Base-by-base conservation (phyloP, 2,888 invertebrate genomes). In the Drosophila atroscutellata region DNA sequence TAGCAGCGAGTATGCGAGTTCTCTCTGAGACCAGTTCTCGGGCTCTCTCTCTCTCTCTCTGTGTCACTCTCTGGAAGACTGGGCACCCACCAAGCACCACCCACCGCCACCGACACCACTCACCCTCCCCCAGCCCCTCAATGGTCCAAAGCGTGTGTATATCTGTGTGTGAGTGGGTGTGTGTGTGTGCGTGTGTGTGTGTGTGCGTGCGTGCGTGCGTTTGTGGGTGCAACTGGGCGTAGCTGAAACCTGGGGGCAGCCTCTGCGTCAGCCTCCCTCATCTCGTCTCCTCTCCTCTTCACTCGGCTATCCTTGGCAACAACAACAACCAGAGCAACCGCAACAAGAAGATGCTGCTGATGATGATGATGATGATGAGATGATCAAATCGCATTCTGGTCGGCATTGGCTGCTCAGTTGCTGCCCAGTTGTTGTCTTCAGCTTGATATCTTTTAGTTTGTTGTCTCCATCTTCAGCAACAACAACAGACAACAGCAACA, bases 1-100 rank as follows among this genome's bases (percentile, higher is more conserved):
- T 74, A 81, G 81, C 72, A 75, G 79, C 71, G 75, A 78, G 63
- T 75, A 70, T 66, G 72, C 81, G 67, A 55, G 55, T 55, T 55
- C 63, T 68, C 54, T 69, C 59, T 81, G 68, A 74, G 77, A 76
- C 57, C 77, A 72, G 73, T 24, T 45, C 45, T 45, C 45, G 24
- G 8, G 24, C 45, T 2, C 45, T 15, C 45, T 3, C 45, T 24
- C 8, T 8, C 7, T 8, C 7, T 4, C 45, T 45, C 7, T 4
- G 24, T 45, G 7, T 42, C 42, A 15, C 11, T 24, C 7, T 15
- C 45, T 61, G 77, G 81, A 69, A 39, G 77, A 69, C 28, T 66
- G 64, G 62, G 73, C 81, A 64, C 49, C 60, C 74, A 77, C 55
- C 58, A 63, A 62, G 34, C 20, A 45, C 24, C 45, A 45, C 45